A percentile compares a stretch with the other conserved stretches of the same genome.
Evolutionary conservation across 2,888 invertebrate species (phyloP).

Genomic region (Andrena minutula): DNA sequence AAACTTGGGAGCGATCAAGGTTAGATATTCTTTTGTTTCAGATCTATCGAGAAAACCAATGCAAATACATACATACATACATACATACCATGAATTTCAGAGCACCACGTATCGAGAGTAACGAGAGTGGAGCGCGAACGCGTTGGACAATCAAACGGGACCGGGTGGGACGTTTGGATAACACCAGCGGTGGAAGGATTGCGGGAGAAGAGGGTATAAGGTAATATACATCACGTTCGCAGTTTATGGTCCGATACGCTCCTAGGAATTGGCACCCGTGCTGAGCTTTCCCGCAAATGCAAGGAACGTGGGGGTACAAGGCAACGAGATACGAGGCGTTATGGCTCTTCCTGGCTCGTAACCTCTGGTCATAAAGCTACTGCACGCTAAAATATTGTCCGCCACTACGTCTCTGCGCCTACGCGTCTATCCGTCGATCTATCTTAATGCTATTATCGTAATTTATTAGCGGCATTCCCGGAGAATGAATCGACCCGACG

Average conservation of each 20-base stretch:
- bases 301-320: slow-evolving; percentile 71
- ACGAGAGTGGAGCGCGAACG: slow-evolving; percentile 44
- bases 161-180: slow-evolving; percentile 1
- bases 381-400: slow-evolving; percentile 82
- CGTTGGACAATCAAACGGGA: slow-evolving; percentile 25
- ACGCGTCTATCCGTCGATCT: slow-evolving; percentile 79
- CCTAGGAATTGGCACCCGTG: slow-evolving; percentile 81
- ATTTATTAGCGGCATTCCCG: slow-evolving; percentile 82
- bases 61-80: slow-evolving; percentile 37
- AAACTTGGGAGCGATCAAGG: slow-evolving; percentile 11
- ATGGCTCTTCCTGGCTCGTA: slow-evolving; percentile 84
- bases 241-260: slow-evolving; percentile 82
- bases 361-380: slow-evolving; percentile 84
- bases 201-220: slow-evolving; percentile 57
- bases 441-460: slow-evolving; percentile 83
- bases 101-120: slow-evolving; percentile 50
- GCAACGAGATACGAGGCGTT: slow-evolving; percentile 80
- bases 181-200: slow-evolving; percentile 38
- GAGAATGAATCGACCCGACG: slow-evolving; percentile 79
- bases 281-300: slow-evolving; percentile 78
- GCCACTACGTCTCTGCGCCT: slow-evolving; percentile 76
- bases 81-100: slow-evolving; percentile 37
- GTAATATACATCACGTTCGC: slow-evolving; percentile 78
- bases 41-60: slow-evolving; percentile 22
- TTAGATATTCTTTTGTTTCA: not conserved